Evolutionary conservation across 2,797 vertebrate species (phyloP).

Genomic region (Ibycter americanus): DNA sequence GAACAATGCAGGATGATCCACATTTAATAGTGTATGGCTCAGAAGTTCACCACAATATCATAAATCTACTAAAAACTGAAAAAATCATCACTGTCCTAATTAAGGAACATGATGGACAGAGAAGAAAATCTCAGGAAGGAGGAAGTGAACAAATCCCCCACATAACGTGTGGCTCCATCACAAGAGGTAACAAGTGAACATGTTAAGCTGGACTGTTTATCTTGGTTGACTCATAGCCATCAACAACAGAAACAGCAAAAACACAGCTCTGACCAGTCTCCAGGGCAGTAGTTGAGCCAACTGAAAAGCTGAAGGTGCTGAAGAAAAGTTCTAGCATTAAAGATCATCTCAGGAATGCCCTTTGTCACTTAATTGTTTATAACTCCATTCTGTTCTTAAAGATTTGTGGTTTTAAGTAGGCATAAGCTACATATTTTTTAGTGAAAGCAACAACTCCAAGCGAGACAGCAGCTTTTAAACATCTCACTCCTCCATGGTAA

Average conservation of each 20-base stretch:
- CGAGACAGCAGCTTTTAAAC: background rate
- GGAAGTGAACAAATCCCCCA: fast-evolving
- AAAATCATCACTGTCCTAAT: background rate
- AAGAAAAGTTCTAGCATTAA: background rate
- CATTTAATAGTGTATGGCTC: background rate
- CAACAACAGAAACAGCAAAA: background rate
- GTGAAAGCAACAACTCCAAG: background rate
- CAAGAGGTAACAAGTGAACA: background rate
- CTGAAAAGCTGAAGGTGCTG: background rate
- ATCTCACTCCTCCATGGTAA: background rate
- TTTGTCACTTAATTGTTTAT: background rate
- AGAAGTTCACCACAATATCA: background rate
- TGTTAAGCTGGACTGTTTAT: background rate
- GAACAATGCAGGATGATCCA: background rate
- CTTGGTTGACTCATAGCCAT: background rate
- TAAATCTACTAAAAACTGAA: background rate
- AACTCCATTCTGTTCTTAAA: background rate
- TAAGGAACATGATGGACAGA: background rate
- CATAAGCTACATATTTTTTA: background rate
- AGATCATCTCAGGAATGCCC: background rate
- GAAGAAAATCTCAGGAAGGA: background rate
- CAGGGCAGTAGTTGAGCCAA: background rate
- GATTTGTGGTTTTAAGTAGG: background rate
- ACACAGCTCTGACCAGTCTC: background rate
- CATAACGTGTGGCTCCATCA: background rate